Percentiles rank a stretch among this genome's conserved stretches.
Evolutionary conservation across 2,113 vertebrate species (phyloP).

Genomic region (Rhinolophus sinicus): DNA sequence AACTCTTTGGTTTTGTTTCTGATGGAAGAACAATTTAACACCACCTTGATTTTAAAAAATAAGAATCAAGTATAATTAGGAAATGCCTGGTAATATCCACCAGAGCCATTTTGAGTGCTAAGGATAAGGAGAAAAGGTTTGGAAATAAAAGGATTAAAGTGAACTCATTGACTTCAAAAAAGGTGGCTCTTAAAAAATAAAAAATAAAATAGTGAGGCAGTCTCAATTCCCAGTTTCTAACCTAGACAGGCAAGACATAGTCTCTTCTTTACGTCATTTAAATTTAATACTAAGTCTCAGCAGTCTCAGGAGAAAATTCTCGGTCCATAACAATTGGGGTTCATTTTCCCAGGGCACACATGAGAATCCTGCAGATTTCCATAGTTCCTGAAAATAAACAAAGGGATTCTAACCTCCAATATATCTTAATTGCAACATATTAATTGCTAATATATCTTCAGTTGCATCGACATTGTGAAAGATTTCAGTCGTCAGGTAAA

Average conservation of each 20-base stretch:
- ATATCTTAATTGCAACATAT: no score
- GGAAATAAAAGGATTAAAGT: neutral
- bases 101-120: neutral
- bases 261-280: neutral
- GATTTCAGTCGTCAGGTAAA: neutral
- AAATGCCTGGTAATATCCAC: neutral
- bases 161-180: neutral
- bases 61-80: neutral
- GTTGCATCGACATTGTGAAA: neutral
- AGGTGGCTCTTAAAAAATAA: neutral
- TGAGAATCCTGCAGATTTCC: neutral
- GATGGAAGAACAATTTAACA: neutral
- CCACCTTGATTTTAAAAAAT: neutral
- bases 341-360: neutral
- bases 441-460: no score
- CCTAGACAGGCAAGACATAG: neutral
- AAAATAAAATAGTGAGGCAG: neutral
- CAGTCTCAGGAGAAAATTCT: neutral
- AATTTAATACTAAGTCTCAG: no score
- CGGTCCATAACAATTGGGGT: no score
- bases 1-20: neutral
- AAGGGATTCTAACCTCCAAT: no score
- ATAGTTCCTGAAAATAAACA: neutral
- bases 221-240: neutral
- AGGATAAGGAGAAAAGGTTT: neutral